Percentiles rank a stretch among this genome's conserved stretches.
phyloP scores from a whole-genome alignment of 2,797 vertebrate species.

The Parotocinclus haroldoi region DNA sequence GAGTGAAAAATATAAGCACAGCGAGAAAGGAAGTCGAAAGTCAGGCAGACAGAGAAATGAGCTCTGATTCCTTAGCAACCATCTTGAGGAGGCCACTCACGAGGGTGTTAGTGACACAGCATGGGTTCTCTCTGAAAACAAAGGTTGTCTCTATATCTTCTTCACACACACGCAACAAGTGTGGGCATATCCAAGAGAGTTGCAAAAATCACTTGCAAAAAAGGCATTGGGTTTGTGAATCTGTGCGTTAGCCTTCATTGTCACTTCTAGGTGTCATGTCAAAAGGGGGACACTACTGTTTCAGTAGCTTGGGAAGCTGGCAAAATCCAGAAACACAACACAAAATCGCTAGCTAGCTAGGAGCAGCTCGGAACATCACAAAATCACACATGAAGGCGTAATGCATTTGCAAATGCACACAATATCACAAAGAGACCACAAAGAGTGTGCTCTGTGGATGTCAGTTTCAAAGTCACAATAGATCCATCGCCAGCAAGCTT shows the following conservation, averaged over 20 bases:
- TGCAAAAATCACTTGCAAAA: conserved; percentile 6
- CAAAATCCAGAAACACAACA: conserved; percentile 51
- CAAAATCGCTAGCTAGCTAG: conserved; percentile 48
- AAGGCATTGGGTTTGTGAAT: conserved; percentile 29
- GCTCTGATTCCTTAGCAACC: conserved; percentile 62
- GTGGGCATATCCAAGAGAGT: conserved; percentile 26
- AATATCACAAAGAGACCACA: conserved; percentile 7
- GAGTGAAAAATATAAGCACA: conserved; percentile 14
- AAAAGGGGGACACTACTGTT: conserved; percentile 48
- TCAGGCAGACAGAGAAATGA: conserved; percentile 39
- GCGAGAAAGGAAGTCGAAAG: conserved; percentile 47
- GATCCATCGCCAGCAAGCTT: conserved; percentile 3
- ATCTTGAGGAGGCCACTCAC: conserved; percentile 56
- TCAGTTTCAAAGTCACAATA: conserved; percentile 1
- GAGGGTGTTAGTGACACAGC: conserved; percentile 59
- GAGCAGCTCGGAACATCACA: conserved; percentile 42
- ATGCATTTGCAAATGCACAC: conserved; percentile 32
- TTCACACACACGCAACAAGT: conserved; percentile 37
- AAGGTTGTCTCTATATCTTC: conserved; percentile 43
- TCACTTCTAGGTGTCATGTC: conserved; percentile 33
- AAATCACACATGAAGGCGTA: conserved; percentile 50
- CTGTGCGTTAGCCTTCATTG: conserved; percentile 34
- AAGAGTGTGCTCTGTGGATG: neutral
- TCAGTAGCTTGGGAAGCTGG: conserved; percentile 55
- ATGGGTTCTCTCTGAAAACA: conserved; percentile 56